Evolutionary conservation across 1,140 invertebrate genomes (phyloP).

Genomic region (Wiebesia pumilae): DNA sequence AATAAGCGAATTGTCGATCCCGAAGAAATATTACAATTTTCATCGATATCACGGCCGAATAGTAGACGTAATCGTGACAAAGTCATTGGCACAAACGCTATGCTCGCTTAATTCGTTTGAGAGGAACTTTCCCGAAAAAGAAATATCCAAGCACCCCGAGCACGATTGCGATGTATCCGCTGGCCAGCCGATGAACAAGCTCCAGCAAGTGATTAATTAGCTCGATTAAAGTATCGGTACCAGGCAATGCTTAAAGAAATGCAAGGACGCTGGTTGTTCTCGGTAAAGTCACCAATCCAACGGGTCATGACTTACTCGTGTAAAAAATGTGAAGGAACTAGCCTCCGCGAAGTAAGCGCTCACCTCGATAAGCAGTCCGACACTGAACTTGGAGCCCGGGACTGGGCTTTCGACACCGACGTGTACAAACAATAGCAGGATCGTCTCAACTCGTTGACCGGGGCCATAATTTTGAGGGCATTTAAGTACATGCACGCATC

Average conservation of each 20-base stretch:
- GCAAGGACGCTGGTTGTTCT: neutral
- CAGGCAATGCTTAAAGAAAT: neutral
- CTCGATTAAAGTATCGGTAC: neutral
- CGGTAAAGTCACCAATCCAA: no score
- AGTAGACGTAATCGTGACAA: neutral
- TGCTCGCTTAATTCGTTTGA: neutral
- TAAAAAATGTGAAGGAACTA: neutral
- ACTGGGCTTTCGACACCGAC: neutral
- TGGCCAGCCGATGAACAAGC: neutral
- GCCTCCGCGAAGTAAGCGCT: neutral
- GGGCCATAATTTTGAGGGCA: conserved; percentile 36
- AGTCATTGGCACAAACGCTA: neutral
- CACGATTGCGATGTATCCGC: neutral
- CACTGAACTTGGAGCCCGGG: no score
- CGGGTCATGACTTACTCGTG: no score
- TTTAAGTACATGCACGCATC: conserved; percentile 33
- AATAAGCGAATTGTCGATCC: neutral
- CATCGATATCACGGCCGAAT: neutral
- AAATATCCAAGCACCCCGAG: neutral
- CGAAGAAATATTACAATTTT: neutral
- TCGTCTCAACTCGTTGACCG: conserved; percentile 16
- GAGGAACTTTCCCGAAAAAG: neutral
- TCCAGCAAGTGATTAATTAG: neutral
- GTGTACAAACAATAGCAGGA: conserved; percentile 35
- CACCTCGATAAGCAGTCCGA: neutral